Conservation (phyloP, 2,113 vertebrate species). For the Trichechus manatus region DNA sequence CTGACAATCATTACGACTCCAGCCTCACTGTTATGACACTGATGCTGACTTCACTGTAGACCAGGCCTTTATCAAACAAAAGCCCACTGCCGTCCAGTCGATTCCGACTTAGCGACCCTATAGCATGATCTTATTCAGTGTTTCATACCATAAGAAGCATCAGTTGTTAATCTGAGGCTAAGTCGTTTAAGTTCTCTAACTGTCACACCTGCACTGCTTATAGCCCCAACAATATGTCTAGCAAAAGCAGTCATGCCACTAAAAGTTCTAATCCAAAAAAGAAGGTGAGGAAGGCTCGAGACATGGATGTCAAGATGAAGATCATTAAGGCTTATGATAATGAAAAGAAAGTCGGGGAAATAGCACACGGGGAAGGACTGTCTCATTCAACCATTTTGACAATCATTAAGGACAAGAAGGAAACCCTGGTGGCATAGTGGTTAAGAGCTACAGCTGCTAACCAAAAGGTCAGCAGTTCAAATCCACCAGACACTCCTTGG, state of each 20-base stretch:
- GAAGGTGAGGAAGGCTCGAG: background rate
- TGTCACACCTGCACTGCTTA: background rate
- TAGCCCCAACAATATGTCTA: background rate
- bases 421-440: too few species aligned
- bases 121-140: background rate
- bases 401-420: background rate
- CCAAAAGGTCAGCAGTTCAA: too few species aligned
- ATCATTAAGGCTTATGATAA: background rate
- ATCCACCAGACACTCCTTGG: too few species aligned
- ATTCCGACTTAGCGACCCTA: background rate
- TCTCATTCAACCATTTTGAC: background rate
- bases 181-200: background rate
- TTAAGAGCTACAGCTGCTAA: too few species aligned
- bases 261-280: background rate
- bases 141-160: background rate
- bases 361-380: background rate
- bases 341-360: background rate
- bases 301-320: background rate
- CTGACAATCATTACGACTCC: too few species aligned
- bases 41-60: background rate
- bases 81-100: too few species aligned
- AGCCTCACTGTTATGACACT: too few species aligned
- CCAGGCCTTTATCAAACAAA: background rate
- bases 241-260: background rate
- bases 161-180: background rate